phyloP scores from a whole-genome alignment of 2,888 invertebrate species.

The Amphiduros pacificus region DNA sequence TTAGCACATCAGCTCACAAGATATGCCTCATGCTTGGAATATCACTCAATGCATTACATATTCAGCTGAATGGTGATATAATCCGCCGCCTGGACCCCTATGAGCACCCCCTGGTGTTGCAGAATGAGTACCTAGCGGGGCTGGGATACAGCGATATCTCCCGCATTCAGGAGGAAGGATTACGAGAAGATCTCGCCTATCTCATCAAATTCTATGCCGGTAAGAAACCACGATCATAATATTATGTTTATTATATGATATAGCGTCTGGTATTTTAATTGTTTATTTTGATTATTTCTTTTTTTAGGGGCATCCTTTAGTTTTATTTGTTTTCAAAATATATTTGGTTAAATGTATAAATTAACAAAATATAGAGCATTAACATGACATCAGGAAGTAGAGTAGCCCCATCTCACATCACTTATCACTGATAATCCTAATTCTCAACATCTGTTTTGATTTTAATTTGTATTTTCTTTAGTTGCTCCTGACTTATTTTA shows the following conservation, averaged over 20 bases:
- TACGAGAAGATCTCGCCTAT: constrained; percentile 50
- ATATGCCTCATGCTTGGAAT: constrained; percentile 54
- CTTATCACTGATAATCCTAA: too few relatives aligned
- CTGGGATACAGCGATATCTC: constrained; percentile 53
- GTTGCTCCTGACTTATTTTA: too few relatives aligned
- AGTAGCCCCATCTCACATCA: too few relatives aligned
- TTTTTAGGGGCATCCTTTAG: not conserved
- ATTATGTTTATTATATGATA: not conserved
- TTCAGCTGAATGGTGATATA: constrained; percentile 58
- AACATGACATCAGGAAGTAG: too few relatives aligned
- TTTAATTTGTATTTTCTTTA: too few relatives aligned
- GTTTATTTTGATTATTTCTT: not conserved
- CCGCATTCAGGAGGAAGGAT: constrained; percentile 57
- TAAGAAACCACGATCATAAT: constrained; percentile 29
- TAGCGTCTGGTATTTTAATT: not conserved
- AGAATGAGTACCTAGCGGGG: constrained; percentile 58
- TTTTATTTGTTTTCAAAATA: too few relatives aligned
- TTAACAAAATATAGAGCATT: too few relatives aligned
- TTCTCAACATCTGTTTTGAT: too few relatives aligned
- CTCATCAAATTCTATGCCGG: constrained; percentile 59
- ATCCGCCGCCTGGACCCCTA: constrained; percentile 55
- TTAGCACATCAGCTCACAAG: constrained; percentile 55
- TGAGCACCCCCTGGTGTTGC: constrained; percentile 58
- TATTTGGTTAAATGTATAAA: too few relatives aligned
- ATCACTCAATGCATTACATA: constrained; percentile 54